Conservation (phyloP, 1,140 invertebrate species). For the Hypsibius dujardini region DNA sequence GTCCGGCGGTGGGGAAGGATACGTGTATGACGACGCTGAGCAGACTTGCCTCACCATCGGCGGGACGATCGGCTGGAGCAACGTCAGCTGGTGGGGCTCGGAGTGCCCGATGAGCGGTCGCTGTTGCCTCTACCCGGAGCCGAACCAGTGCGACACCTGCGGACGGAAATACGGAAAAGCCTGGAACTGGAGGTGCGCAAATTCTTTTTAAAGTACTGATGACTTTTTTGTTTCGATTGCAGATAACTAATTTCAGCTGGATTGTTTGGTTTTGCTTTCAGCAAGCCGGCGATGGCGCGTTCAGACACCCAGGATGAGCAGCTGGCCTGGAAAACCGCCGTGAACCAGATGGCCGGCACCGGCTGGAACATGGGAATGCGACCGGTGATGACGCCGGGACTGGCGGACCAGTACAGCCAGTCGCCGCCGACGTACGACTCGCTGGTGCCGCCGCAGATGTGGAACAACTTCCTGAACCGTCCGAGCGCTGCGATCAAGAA, state of each 20-base stretch:
- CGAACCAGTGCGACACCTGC: background rate
- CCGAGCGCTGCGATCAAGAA: background rate
- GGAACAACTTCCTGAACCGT: slow-evolving; percentile 1
- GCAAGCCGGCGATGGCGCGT: background rate
- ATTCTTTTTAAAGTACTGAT: too few species aligned
- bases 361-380: background rate
- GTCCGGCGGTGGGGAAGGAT: background rate
- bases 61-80: background rate
- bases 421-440: background rate
- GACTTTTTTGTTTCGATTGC: background rate
- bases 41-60: background rate
- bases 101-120: background rate
- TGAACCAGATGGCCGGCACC: background rate
- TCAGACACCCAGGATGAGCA: background rate
- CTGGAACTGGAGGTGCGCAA: slow-evolving; percentile 2
- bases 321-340: slow-evolving; percentile 8
- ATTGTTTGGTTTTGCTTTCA: background rate
- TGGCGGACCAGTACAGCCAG: background rate
- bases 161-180: background rate
- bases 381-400: background rate
- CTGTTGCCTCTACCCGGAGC: background rate
- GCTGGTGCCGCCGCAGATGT: background rate
- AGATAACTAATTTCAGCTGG: background rate
- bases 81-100: background rate
- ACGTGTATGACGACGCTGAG: background rate